phyloP scores from a whole-genome alignment of 2,797 vertebrate genomes.

The Acanthurus leucopareius region DNA sequence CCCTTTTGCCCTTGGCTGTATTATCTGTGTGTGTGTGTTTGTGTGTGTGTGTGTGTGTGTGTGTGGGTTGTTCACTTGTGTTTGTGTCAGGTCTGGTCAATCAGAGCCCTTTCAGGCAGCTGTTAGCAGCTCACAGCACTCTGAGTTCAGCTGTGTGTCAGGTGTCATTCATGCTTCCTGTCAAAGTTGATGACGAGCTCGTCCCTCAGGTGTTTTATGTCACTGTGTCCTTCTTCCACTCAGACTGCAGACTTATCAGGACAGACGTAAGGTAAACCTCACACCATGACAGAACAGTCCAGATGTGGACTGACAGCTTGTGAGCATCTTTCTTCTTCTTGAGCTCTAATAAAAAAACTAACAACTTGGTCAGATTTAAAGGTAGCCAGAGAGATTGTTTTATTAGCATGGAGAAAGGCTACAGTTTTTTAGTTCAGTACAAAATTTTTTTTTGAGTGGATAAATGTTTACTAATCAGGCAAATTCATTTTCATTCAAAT shows the following conservation, averaged over 20 bases:
- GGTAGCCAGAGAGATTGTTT: neutral
- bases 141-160: constrained; percentile 62
- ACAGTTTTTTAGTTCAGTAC: neutral
- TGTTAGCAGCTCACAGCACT: constrained; percentile 56
- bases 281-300: neutral
- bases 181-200: constrained; percentile 38
- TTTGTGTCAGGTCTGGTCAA: constrained; percentile 62
- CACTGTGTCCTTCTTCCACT: constrained; percentile 46
- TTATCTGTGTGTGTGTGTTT: neutral
- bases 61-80: constrained; percentile 20
- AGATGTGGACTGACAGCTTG: constrained; percentile 34
- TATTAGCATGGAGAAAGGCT: neutral
- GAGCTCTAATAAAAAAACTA: neutral
- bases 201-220: constrained; percentile 48
- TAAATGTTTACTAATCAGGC: neutral
- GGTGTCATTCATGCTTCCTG: constrained; percentile 66
- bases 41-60: constrained; percentile 16
- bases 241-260: constrained; percentile 27
- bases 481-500: neutral
- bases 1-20: constrained; percentile 18
- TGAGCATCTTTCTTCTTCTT: neutral
- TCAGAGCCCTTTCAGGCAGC: constrained; percentile 53
- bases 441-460: neutral
- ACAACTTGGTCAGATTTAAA: neutral
- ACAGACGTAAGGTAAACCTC: constrained; percentile 35